phyloP scores from a whole-genome alignment of 1,140 invertebrate genomes.

The Hylaeus anthracinus region DNA sequence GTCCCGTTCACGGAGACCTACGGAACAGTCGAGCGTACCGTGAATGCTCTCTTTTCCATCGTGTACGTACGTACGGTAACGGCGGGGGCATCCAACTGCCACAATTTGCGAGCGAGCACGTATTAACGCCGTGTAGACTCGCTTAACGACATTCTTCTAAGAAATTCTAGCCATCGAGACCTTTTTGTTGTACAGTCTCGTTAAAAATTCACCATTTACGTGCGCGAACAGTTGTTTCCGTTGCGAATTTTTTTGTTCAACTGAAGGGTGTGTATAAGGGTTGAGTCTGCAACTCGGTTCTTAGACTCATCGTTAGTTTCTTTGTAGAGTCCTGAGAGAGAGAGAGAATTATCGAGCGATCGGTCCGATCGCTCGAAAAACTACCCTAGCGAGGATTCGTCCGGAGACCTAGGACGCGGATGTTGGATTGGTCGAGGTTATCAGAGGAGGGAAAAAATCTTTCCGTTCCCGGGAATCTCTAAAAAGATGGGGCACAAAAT shows the following conservation, averaged over 20 bases:
- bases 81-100: conserved; percentile 37
- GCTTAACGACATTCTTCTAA: conserved; percentile 52
- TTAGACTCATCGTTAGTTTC: too few relatives aligned
- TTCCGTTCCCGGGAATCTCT: conserved; percentile 10
- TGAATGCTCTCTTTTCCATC: conserved; percentile 44
- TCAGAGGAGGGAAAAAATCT: background rate
- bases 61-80: background rate
- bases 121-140: conserved; percentile 52
- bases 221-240: too few relatives aligned
- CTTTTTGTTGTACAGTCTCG: conserved; percentile 19
- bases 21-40: conserved; percentile 49
- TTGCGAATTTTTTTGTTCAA: too few relatives aligned
- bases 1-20: conserved; percentile 60
- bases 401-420: too few relatives aligned
- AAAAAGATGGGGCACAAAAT: conserved; percentile 65
- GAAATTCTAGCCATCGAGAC: conserved; percentile 38
- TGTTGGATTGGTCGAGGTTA: background rate
- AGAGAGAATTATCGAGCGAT: too few relatives aligned
- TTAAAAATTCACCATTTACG: background rate
- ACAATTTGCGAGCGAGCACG: conserved; percentile 63
- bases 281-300: too few relatives aligned
- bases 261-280: too few relatives aligned
- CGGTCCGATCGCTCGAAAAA: too few relatives aligned
- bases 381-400: too few relatives aligned
- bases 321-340: too few relatives aligned